Percentiles rank a stretch among this genome's conserved stretches.
phyloP scores from a whole-genome alignment of 2,888 invertebrate species.

The Empis stercorea region DNA sequence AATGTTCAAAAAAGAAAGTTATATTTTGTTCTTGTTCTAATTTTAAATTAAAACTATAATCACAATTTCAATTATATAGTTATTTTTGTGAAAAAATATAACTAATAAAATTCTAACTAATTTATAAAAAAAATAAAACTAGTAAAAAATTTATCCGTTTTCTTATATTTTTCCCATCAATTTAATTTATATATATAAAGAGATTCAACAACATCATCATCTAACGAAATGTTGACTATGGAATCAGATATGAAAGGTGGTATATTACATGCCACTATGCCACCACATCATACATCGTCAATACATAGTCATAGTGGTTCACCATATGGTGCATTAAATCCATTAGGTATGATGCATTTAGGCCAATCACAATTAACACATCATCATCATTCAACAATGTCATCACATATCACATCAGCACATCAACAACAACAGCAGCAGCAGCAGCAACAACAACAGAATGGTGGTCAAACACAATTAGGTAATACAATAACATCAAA shows the following conservation, averaged over 20 bases:
- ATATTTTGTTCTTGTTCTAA: no score
- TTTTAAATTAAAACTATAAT: no score
- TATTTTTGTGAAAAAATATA: background rate
- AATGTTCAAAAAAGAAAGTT: conserved; percentile 13
- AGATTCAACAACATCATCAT: no score
- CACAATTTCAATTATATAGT: background rate
- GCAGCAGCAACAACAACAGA: conserved; percentile 21
- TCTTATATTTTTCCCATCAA: no score
- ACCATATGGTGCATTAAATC: conserved; percentile 60
- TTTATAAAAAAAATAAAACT: no score
- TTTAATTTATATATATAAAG: background rate
- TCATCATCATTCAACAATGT: conserved; percentile 42
- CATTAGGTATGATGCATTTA: conserved; percentile 53
- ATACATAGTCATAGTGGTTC: conserved; percentile 48
- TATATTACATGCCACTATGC: conserved; percentile 74
- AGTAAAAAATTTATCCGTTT: no score
- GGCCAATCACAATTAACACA: conserved; percentile 52
- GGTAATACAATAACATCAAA: conserved; percentile 22
- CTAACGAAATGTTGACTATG: conserved; percentile 77
- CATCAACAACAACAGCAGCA: conserved; percentile 24
- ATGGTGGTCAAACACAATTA: conserved; percentile 15
- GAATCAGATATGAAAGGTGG: conserved; percentile 84
- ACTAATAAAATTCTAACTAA: no score
- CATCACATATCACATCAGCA: conserved; percentile 28
- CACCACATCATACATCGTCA: conserved; percentile 60